Evolutionary conservation across 2,113 vertebrate genomes (phyloP).

Genomic region (Xenus cinereus): DNA sequence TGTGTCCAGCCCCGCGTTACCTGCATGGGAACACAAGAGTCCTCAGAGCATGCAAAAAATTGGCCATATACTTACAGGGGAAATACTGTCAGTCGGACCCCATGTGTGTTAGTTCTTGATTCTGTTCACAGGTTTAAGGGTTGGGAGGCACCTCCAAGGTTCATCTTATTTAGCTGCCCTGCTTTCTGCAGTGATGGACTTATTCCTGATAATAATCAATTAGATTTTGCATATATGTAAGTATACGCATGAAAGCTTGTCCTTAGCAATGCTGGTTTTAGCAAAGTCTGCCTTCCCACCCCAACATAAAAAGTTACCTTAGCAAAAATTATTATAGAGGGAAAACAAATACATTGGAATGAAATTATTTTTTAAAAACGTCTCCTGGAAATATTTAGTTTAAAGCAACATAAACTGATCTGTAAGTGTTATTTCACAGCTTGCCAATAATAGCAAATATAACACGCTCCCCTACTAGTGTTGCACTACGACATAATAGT

Average conservation of each 20-base stretch:
- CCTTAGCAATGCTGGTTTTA: background rate
- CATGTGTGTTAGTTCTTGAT: background rate
- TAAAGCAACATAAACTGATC: background rate
- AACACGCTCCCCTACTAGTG: background rate
- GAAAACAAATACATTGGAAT: background rate
- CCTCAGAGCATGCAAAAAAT: fast-evolving
- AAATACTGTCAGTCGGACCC: background rate
- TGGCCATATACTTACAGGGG: background rate
- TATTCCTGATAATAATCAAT: background rate
- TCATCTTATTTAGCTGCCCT: background rate
- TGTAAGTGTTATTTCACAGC: background rate
- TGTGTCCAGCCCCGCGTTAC: fast-evolving
- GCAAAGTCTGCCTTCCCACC: background rate
- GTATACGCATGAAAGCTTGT: background rate
- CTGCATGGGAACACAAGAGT: background rate
- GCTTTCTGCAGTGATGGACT: background rate
- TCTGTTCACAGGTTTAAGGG: background rate
- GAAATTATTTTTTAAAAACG: background rate
- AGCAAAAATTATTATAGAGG: background rate
- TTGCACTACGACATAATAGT: background rate
- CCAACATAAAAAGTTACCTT: background rate
- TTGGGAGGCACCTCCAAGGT: background rate
- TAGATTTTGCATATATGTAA: background rate
- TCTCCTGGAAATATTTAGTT: background rate
- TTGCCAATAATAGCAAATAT: background rate